Percentiles rank a stretch among this genome's conserved stretches.
Evolutionary conservation across 2,113 vertebrate genomes (phyloP).

Genomic region (Piprites chloris): DNA sequence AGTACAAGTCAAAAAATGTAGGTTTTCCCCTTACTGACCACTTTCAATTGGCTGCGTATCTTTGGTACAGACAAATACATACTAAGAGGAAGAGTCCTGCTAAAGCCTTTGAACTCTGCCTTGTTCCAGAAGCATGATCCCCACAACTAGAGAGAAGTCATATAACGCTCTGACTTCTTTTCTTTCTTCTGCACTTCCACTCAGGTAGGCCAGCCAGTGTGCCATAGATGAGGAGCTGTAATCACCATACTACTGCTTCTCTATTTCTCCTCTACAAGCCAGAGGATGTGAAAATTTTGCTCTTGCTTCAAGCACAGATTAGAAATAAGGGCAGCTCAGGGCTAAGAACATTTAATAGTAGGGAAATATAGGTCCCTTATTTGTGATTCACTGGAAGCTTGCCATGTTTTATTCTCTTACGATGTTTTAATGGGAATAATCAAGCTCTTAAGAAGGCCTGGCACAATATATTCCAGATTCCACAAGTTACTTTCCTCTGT

Average conservation of each 20-base stretch:
- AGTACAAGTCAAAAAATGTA: background rate
- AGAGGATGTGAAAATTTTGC: background rate
- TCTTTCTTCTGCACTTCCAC: background rate
- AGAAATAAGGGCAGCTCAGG: background rate
- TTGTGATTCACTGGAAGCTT: background rate
- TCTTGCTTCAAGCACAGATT: background rate
- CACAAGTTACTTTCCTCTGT: background rate
- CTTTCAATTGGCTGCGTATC: rapidly evolving
- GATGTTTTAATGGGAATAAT: background rate
- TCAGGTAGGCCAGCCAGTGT: background rate
- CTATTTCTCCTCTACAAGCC: background rate
- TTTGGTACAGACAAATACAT: background rate
- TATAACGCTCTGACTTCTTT: background rate
- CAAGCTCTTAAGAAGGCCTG: background rate
- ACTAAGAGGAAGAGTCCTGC: background rate
- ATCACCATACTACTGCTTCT: background rate
- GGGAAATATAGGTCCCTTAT: background rate
- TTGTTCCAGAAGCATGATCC: background rate
- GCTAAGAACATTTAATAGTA: background rate
- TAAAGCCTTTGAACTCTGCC: background rate
- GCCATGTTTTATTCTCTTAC: background rate
- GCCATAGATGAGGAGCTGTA: background rate
- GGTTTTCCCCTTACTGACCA: background rate
- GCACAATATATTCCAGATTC: background rate
- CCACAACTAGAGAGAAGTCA: background rate